These are phyloP conservation scores for Neodontobutis hainanensis DNA, from an alignment of 2,113 vertebrate species.

Conservation along the genomic window DNA sequence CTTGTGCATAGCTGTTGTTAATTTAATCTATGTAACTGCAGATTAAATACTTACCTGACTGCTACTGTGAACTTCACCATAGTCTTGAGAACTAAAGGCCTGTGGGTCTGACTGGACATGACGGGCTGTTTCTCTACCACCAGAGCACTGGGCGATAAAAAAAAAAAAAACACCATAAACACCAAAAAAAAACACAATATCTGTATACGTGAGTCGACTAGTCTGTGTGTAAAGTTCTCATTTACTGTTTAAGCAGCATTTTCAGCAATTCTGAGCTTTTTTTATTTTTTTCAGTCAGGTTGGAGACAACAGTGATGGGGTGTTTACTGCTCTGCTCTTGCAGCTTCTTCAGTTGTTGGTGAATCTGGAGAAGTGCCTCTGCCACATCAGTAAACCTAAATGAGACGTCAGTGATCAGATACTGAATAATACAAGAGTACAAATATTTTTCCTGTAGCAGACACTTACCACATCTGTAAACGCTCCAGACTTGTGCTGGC, in stretches of 20 bases:
- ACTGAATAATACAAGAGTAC: background rate
- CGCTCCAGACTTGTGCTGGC: conserved; percentile 85
- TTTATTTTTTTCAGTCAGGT: conserved; percentile 68
- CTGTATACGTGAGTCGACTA: background rate
- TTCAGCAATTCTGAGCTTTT: conserved; percentile 76
- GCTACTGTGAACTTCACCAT: conserved; percentile 85
- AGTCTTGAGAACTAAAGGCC: conserved; percentile 89
- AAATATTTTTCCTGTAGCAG: no score
- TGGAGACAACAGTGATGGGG: conserved; percentile 51
- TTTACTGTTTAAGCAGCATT: conserved; percentile 86
- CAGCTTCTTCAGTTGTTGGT: conserved; percentile 88
- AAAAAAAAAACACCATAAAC: no score
- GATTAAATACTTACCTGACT: conserved; percentile 78
- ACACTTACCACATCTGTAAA: conserved; percentile 86
- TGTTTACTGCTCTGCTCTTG: conserved; percentile 86
- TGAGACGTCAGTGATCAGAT: background rate
- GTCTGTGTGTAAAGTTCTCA: background rate
- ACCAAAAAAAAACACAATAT: no score
- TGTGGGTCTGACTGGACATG: conserved; percentile 85
- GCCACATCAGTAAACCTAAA: conserved; percentile 89
- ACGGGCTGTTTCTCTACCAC: conserved; percentile 92
- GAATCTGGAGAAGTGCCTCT: conserved; percentile 83
- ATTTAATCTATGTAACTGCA: no score
- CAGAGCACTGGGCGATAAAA: conserved; percentile 80
- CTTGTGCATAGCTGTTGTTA: no score